Conservation (phyloP, 2,888 invertebrate species). For the Tachina lurida region DNA sequence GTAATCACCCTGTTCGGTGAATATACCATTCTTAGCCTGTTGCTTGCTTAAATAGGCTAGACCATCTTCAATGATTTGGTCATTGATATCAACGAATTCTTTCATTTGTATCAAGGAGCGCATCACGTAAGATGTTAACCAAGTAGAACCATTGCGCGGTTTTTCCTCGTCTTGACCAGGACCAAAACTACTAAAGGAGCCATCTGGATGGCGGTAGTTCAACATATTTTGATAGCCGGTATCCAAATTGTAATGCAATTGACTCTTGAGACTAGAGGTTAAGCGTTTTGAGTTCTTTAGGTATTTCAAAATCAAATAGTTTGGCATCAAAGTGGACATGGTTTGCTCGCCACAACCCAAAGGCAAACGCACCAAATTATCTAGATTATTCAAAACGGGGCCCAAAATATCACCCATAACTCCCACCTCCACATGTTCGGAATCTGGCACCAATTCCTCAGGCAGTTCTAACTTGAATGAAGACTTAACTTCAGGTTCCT, state of each 20-base stretch:
- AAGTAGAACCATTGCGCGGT: conserved; percentile 86
- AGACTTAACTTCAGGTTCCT: conserved; percentile 84
- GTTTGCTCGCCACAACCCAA: conserved; percentile 90
- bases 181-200: conserved; percentile 95
- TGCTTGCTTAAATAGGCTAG: conserved; percentile 88
- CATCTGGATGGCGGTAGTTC: conserved; percentile 92
- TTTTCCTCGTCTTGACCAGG: conserved; percentile 78
- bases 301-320: conserved; percentile 90
- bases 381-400: conserved; percentile 86
- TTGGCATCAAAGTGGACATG: conserved; percentile 88
- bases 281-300: conserved; percentile 86
- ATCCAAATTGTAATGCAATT: conserved; percentile 86
- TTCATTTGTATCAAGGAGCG: conserved; percentile 89
- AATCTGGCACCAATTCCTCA: conserved; percentile 86
- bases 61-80: conserved; percentile 86
- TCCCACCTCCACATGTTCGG: conserved; percentile 85
- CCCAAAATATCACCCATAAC: conserved; percentile 86
- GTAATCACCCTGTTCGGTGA: conserved; percentile 90
- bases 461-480: conserved; percentile 90
- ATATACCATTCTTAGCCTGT: conserved; percentile 90
- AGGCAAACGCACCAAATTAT: conserved; percentile 86
- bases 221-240: conserved; percentile 95
- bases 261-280: conserved; percentile 86
- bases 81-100: conserved; percentile 88
- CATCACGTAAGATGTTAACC: conserved; percentile 93